Evolutionary conservation across 2,888 invertebrate species (phyloP).

Genomic region (Pyrochroa serraticornis): DNA sequence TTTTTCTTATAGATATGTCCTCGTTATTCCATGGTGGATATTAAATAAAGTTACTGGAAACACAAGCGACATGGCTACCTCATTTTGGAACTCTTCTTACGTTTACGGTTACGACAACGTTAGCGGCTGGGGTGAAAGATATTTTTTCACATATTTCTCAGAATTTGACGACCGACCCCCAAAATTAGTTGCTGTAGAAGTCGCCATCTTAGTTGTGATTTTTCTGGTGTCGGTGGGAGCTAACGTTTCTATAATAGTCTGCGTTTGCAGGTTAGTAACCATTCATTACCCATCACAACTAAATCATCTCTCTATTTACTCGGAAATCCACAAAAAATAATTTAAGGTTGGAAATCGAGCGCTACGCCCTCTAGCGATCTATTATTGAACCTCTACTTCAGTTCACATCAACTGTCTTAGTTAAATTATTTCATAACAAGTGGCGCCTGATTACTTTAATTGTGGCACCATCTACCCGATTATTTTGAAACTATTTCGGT

Average conservation of each 20-base stretch:
- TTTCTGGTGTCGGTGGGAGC: constrained; percentile 60
- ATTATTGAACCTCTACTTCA: too few species aligned
- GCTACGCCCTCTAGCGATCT: too few species aligned
- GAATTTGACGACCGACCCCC: constrained; percentile 59
- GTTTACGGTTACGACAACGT: constrained; percentile 59
- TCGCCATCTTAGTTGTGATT: constrained; percentile 52
- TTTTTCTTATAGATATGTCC: too few species aligned
- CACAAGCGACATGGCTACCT: constrained; percentile 4
- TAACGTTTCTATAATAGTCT: constrained; percentile 61
- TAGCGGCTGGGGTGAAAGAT: constrained; percentile 62
- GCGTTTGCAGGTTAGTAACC: constrained; percentile 58
- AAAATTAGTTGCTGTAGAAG: constrained; percentile 55
- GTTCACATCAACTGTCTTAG: too few species aligned
- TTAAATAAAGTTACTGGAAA: too few species aligned
- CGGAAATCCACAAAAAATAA: background rate
- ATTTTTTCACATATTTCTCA: constrained; percentile 65
- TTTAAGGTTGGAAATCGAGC: too few species aligned
- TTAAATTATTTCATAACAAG: too few species aligned
- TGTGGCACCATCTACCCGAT: too few species aligned
- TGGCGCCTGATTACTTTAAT: too few species aligned
- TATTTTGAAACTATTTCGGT: too few species aligned
- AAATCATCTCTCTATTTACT: background rate
- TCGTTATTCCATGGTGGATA: too few species aligned
- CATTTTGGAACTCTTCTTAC: constrained; percentile 62
- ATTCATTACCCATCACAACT: too few species aligned